Base-by-base conservation (phyloP, 92 coral and sea anemone species). In the Anthopleura xanthogrammica region DNA sequence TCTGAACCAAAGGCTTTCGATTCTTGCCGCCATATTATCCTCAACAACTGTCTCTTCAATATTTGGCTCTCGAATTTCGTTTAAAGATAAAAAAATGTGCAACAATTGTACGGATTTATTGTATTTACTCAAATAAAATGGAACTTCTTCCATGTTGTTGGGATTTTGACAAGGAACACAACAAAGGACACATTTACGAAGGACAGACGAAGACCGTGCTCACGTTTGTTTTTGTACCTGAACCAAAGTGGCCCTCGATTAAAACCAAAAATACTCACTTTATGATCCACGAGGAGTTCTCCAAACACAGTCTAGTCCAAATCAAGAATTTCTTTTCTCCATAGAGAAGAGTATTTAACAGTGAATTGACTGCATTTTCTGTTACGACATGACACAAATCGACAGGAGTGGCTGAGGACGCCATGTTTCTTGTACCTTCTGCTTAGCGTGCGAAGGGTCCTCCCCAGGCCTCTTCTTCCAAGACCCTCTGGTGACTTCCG, bases 281-380 rank as follows among this genome's bases (percentile, higher is more conserved):
- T 20, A 93, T 70, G 75, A 91, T 85, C 97, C 97, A 93, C 66
- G 93, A 85, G 12, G 90, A 82, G 76, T 75, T 85, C 81, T 93
- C 95, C 75, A 89, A 80, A 40, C 90, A 86, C 19, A 93, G 79
- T 65, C 97, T 80, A 71, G 97, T 93, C 97, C 97, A 93, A 1
- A 93, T 93, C 12, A 93, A 82, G 77, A 82, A 93, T 71, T 83
- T 93, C 43, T 78, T 87, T 60, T 86, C 93, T 43, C 93, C 95
- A 55, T 89, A 73, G 77, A 20, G 23, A 55, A 89, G 90, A 0
- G 97, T 80, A n/a, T 82, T 62, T 14, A 87, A 95, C 52, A 93
- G 91, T 60, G 92, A 89, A 82, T 93, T 92, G 19, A 91, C 95
- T 71, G 87, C 89, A 78, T 91, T 89, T 60, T 88, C 85, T 56